Percentiles rank a stretch among this genome's conserved stretches.
Conservation (phyloP, 2,888 invertebrate genomes). For the Rhagophthalmus giganteus region DNA sequence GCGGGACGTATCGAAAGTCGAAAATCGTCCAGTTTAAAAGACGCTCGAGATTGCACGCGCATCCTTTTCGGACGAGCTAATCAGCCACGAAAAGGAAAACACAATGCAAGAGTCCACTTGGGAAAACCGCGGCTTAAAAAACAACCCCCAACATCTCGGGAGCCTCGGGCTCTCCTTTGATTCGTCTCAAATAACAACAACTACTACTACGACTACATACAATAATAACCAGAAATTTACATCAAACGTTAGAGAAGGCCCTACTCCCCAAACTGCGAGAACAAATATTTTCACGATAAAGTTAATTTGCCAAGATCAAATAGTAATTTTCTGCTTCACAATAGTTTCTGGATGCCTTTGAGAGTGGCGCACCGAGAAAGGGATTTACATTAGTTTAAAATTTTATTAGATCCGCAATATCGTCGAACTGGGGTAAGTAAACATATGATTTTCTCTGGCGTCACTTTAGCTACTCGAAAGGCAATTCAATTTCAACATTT, state of each 20-base stretch:
- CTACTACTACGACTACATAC: no score
- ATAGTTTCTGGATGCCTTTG: conserved; percentile 20
- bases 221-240: conserved; percentile 10
- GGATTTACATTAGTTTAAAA: conserved; percentile 30
- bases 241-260: conserved; percentile 5
- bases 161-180: conserved; percentile 1
- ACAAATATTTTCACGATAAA: conserved; percentile 21
- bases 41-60: conserved; percentile 12
- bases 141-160: conserved; percentile 1
- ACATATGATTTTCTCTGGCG: conserved; percentile 26
- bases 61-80: conserved; percentile 16
- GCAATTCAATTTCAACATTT: conserved; percentile 24
- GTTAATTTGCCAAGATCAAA: conserved; percentile 26
- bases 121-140: conserved; percentile 15
- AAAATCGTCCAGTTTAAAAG: conserved; percentile 18
- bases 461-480: conserved; percentile 19
- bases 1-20: conserved; percentile 10
- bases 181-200: conserved; percentile 1
- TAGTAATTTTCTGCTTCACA: conserved; percentile 23
- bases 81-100: conserved; percentile 6
- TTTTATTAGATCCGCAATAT: conserved; percentile 30
- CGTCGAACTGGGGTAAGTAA: conserved; percentile 27
- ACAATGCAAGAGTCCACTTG: conserved; percentile 10
- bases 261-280: conserved; percentile 1
- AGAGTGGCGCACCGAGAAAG: conserved; percentile 10